Base-by-base conservation (phyloP, 1,140 invertebrate genomes). In the Sipha flava region DNA sequence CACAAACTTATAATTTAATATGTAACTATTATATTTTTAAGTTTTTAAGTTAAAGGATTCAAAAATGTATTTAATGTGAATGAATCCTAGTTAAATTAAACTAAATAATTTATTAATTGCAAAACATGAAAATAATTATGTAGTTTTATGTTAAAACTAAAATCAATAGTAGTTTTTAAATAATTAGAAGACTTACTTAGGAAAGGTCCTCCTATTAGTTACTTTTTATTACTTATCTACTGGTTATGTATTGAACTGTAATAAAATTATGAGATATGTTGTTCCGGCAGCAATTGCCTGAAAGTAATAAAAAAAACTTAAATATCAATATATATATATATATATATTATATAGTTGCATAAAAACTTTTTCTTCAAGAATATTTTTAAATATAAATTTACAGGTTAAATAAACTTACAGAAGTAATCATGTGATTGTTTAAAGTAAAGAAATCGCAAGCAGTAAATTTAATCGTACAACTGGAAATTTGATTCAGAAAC, bases 361-460 rank as follows among this genome's bases (percentile, higher is more conserved):
- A 49, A 1, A n/a, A 3, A 21, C n/a, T 21, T 6, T 21, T 2
- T 49, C 9, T n/a, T 43, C 9, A 43, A 7, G 1, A 43, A 43
- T 43, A 10, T 43, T 43, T 1, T 5, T 12, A 3, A 43, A 43
- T 12, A 43, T 12, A 26, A 43, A 43, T 5, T 43, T 14, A n/a
- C 9, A 49, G 16, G n/a, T 49, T 18, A 14, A 3, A 16, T 37
- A 16, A 64, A 49, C 57, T 64, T 64, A 79, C 77, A 14, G 77
- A 79, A 45, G 77, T 79, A 3, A 79, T 79, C 2, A 79, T 57
- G 64, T 37, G 77, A 2, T 57, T 62, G 23, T 79, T 62, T 1
- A 79, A 37, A n/a, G n/a, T 79, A 45, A 79, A 79, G 23, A 79
- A 64, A 62, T 62, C 77, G 6, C 57, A 57, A 2, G 77, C 54